A percentile compares a stretch with the other conserved stretches of the same genome.
These are phyloP conservation scores for Drosophila macrothrix DNA, from an alignment of 2,888 invertebrate species.

Conservation along the genomic window DNA sequence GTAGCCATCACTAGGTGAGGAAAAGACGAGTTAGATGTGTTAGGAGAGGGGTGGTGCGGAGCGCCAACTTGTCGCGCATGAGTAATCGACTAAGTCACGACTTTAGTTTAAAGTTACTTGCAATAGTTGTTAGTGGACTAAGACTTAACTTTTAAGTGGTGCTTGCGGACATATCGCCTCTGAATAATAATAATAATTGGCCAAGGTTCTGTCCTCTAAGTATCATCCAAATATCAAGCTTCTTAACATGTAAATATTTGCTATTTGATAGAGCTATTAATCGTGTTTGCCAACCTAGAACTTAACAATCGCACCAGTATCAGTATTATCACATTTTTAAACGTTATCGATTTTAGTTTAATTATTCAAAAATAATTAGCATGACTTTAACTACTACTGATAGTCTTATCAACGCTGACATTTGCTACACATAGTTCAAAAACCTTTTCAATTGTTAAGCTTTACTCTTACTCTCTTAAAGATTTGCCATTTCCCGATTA, in stretches of 20 bases:
- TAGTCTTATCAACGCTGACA: slow-evolving; percentile 13
- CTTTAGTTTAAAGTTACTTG: slow-evolving; percentile 23
- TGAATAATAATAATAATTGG: not conserved
- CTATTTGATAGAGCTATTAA: not conserved
- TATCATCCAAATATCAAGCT: too few relatives aligned
- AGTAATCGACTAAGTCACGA: slow-evolving; percentile 74
- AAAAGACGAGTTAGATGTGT: slow-evolving; percentile 12
- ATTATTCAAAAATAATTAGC: slow-evolving; percentile 17
- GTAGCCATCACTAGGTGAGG: slow-evolving; percentile 15
- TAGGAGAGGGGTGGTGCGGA: not conserved
- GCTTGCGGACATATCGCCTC: not conserved
- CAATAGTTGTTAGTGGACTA: not conserved
- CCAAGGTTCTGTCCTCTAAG: not conserved
- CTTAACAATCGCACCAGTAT: not conserved
- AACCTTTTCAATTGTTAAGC: slow-evolving; percentile 13
- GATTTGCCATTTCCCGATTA: not conserved
- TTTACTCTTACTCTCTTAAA: not conserved
- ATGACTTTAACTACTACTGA: slow-evolving; percentile 11
- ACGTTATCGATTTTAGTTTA: slow-evolving; percentile 3
- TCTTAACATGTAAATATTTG: not conserved
- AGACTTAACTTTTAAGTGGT: not conserved
- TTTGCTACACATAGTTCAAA: slow-evolving; percentile 24
- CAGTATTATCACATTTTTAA: not conserved
- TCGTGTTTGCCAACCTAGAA: not conserved
- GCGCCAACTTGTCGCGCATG: slow-evolving; percentile 64